These are phyloP conservation scores for Chamaea fasciata DNA, from an alignment of 2,113 vertebrate species.

Conservation along the genomic window DNA sequence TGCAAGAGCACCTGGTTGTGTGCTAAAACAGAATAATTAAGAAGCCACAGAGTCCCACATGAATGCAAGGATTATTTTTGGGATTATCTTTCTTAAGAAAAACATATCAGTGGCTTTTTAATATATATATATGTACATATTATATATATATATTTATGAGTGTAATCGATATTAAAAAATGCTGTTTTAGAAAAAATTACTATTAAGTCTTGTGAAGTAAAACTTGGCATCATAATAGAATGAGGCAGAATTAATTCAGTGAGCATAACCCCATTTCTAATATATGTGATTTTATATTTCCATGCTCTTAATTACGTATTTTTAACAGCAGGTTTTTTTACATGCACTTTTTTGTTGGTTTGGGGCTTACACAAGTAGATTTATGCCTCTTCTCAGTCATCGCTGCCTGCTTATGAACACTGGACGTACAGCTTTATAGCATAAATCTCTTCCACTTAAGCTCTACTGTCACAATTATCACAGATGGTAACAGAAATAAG, in stretches of 20 bases:
- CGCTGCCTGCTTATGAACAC: background rate
- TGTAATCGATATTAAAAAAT: background rate
- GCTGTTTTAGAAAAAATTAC: background rate
- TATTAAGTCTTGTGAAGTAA: background rate
- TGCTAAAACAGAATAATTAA: background rate
- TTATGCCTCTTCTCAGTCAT: background rate
- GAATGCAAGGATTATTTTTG: background rate
- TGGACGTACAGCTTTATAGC: background rate
- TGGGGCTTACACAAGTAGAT: background rate
- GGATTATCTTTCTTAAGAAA: background rate
- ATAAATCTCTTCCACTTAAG: constrained; percentile 17
- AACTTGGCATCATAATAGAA: background rate
- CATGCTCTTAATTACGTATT: background rate
- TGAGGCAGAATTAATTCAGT: background rate
- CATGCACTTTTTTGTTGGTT: background rate
- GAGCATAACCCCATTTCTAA: background rate
- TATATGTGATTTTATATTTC: background rate
- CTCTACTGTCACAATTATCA: background rate
- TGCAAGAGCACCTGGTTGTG: background rate
- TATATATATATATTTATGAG: background rate
- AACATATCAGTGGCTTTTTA: background rate
- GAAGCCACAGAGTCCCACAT: background rate
- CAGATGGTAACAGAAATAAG: constrained; percentile 30
- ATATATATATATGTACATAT: background rate
- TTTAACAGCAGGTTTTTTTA: background rate